These are phyloP conservation scores for Ashinkailepas kermadecensis DNA, from an alignment of 2,888 invertebrate genomes.

Conservation along the genomic window DNA sequence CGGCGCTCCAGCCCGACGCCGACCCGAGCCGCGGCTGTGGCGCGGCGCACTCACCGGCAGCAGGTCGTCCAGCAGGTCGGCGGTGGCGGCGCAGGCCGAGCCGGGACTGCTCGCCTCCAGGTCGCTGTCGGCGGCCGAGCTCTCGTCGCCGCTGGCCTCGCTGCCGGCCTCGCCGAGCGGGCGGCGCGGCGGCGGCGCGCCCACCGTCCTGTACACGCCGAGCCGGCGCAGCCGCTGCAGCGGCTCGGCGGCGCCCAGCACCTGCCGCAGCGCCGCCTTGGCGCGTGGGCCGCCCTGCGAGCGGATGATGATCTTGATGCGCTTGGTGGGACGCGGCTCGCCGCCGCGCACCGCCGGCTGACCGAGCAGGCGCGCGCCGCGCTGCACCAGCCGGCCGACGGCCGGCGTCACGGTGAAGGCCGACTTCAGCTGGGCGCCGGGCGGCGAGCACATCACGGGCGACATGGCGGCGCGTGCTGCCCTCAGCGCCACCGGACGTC, in stretches of 20 bases:
- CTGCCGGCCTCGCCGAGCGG: not conserved
- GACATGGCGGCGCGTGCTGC: not conserved
- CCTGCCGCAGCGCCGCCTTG: conserved; percentile 12
- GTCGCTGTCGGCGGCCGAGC: conserved; percentile 4
- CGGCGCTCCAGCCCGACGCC: no score
- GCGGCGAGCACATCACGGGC: not conserved
- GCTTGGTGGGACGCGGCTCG: not conserved
- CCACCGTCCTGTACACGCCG: not conserved
- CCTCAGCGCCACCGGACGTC: not conserved
- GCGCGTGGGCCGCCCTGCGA: conserved; percentile 17
- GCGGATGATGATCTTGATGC: conserved; percentile 21
- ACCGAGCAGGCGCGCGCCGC: not conserved
- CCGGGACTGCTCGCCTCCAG: conserved; percentile 7
- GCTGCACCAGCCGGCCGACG: conserved; percentile 8
- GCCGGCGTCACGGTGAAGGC: not conserved
- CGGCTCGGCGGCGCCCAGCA: not conserved
- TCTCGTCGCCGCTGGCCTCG: not conserved
- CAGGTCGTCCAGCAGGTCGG: conserved; percentile 14
- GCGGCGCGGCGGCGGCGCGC: not conserved
- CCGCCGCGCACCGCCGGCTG: not conserved
- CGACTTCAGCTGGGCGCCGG: not conserved
- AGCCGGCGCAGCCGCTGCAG: not conserved
- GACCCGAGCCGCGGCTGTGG: not conserved
- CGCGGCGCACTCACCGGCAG: conserved; percentile 8
- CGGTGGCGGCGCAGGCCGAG: conserved; percentile 1